Evolutionary conservation across 2,797 vertebrate genomes (phyloP), one percentile per base, ranked within the genome.

Genomic region (Sebastes kiyomatsui): DNA sequence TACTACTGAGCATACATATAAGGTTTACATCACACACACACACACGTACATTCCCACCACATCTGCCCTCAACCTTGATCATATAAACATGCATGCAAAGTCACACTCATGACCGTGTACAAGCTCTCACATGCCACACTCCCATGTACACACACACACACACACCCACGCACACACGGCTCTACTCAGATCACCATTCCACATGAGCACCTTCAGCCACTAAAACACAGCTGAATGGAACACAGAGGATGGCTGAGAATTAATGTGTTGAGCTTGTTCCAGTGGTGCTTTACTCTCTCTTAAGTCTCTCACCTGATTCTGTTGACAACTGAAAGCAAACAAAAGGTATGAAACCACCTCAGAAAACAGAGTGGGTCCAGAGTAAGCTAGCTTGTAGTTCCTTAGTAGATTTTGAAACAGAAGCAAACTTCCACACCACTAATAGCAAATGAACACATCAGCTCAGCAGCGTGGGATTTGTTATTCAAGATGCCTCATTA

Each of bases 151-250:
- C 49, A 77, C n/a, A 54, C 23, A 64, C 70, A 69, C 23, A n/a
- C 60, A 59, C 67, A 20, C 59, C 10, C 8, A 52, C 20, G 18
- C 27, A 32, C 32, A 59, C 61, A 28, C 38, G 13, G 33, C 62
- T 66, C 23, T 2, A 6, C 52, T 87, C n/a, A 13, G 38, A 79
- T 87, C 75, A 16, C 54, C 42, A 72, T 82, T 86, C 68, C 56
- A 82, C 80, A 84, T 75, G 71, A 86, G 49, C 77, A 83, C 71
- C 58, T 79, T 67, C 12, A 72, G 69, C 58, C 81, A 84, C 84
- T 88, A 83, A 82, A 76, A 25, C 28, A 80, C 60, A 73, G 52
- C 82, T 80, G 77, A 88, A 77, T 66, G 52, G 52, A 79, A 82
- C 62, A 60, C 65, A 59, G 80, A 80, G 69, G 62, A 68, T 77